Percentiles rank a stretch among this genome's conserved stretches.
Conservation (phyloP, 2,888 invertebrate species). For the Drosophila niveifrons region DNA sequence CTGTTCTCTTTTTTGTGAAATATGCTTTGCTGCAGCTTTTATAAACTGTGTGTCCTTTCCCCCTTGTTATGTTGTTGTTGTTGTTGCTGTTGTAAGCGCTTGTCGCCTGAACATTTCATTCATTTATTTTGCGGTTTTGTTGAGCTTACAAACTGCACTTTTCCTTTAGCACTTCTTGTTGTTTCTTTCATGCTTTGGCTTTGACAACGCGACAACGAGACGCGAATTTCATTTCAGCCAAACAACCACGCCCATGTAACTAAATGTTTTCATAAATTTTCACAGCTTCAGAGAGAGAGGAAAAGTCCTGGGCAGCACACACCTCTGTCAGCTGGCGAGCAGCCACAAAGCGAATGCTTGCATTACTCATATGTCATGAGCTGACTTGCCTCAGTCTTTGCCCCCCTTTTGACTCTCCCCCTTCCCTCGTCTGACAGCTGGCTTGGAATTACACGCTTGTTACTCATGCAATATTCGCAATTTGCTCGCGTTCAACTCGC, state of each 20-base stretch:
- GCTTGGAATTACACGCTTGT: conserved; percentile 72
- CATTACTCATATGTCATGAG: conserved; percentile 53
- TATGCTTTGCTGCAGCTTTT: conserved; percentile 61
- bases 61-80: conserved; percentile 7
- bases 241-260: conserved; percentile 36
- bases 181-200: conserved; percentile 3
- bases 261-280: conserved; percentile 62
- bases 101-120: conserved; percentile 67
- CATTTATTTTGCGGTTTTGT: conserved; percentile 74
- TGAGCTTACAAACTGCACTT: conserved; percentile 62
- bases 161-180: conserved; percentile 30
- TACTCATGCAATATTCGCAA: conserved; percentile 68
- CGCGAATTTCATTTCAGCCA: conserved; percentile 66
- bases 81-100: conserved; percentile 40
- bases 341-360: conserved; percentile 44
- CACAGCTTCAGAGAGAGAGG: conserved; percentile 26
- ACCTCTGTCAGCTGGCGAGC: conserved; percentile 27
- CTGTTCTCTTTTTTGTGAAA: conserved; percentile 43
- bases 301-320: background rate
- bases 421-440: conserved; percentile 1
- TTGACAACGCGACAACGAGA: conserved; percentile 28
- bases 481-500: conserved; percentile 43
- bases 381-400: conserved; percentile 7
- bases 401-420: background rate
- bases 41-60: conserved; percentile 51